These are phyloP conservation scores for Dasyornis broadbenti DNA, from an alignment of 2,113 vertebrate genomes.

Conservation along the genomic window DNA sequence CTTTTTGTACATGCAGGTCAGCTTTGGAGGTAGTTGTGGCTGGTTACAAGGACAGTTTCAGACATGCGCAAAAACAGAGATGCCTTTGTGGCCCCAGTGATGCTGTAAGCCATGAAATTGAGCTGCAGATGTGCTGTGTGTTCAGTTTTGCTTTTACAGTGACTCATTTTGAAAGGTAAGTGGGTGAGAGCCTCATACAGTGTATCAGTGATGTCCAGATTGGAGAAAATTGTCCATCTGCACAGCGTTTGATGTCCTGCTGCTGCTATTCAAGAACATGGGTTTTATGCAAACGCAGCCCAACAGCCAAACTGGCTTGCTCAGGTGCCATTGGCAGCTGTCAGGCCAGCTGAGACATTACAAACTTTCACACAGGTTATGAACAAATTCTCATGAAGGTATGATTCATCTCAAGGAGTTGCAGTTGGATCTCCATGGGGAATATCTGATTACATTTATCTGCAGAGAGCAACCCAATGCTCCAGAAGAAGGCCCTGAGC, in stretches of 20 bases:
- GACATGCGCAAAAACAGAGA: background rate
- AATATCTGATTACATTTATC: background rate
- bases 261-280: background rate
- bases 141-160: background rate
- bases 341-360: background rate
- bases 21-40: background rate
- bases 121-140: background rate
- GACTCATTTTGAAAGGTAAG: background rate
- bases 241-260: fast-evolving
- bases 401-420: background rate
- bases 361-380: background rate
- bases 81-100: background rate
- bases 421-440: background rate
- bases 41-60: background rate
- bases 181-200: background rate
- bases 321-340: background rate
- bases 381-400: background rate
- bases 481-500: background rate
- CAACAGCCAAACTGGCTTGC: background rate
- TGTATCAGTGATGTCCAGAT: background rate
- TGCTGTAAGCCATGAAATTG: background rate
- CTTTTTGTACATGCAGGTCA: background rate
- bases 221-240: background rate
- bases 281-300: background rate
- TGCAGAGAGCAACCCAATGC: background rate